Conservation (phyloP, 1,140 invertebrate genomes). For the Dendrolimus punctatus region DNA sequence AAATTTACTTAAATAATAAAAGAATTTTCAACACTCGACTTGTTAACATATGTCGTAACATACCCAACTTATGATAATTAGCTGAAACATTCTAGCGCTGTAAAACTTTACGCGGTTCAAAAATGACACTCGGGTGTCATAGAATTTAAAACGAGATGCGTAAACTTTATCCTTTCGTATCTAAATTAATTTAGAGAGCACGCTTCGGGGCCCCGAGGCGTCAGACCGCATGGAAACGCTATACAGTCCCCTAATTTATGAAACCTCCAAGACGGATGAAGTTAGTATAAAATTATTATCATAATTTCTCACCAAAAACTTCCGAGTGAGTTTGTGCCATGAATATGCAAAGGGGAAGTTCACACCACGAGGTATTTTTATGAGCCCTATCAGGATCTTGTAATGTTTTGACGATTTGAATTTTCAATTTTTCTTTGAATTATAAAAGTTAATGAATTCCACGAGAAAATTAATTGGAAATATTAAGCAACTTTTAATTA, state of each 20-base stretch:
- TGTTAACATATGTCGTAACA: too few relatives aligned
- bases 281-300: conserved; percentile 66
- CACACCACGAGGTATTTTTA: conserved; percentile 55
- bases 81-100: too few relatives aligned
- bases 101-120: too few relatives aligned
- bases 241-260: conserved; percentile 30
- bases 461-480: too few relatives aligned
- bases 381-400: conserved; percentile 56
- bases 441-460: background rate
- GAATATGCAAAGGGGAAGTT: conserved; percentile 66
- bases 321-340: conserved; percentile 58
- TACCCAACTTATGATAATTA: too few relatives aligned
- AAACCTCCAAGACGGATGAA: conserved; percentile 50
- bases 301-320: conserved; percentile 68
- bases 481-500: too few relatives aligned
- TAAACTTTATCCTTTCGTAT: conserved; percentile 9
- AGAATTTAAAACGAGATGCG: conserved; percentile 1
- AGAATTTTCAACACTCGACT: too few relatives aligned
- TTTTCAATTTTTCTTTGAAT: conserved; percentile 26
- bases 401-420: conserved; percentile 55
- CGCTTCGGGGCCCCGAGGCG: conserved; percentile 11
- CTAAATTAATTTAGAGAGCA: conserved; percentile 25
- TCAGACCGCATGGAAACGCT: conserved; percentile 17
- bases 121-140: background rate
- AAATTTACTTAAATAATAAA: too few relatives aligned